A percentile compares a stretch with the other conserved stretches of the same genome.
Conservation (phyloP, 2,888 invertebrate species). For the Hypselothyrea guttata region DNA sequence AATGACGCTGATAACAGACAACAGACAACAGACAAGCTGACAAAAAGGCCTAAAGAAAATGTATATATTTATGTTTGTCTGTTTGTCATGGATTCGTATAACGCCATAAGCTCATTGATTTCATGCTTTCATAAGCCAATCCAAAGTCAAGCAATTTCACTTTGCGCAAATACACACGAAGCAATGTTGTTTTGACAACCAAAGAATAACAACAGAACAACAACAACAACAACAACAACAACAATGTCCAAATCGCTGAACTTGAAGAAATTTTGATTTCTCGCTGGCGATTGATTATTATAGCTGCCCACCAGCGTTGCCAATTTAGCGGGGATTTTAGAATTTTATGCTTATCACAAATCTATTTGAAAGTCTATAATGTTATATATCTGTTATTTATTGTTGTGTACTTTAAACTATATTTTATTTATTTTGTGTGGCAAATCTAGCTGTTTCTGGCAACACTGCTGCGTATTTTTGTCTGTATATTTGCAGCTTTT, state of each 20-base stretch:
- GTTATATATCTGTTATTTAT: no score
- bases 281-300: constrained; percentile 46
- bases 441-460: no score
- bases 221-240: constrained; percentile 11
- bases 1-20: constrained; percentile 4
- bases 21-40: not conserved
- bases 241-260: constrained; percentile 49
- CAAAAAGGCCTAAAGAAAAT: not conserved
- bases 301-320: no score
- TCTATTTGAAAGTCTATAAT: no score
- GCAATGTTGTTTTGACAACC: constrained; percentile 64
- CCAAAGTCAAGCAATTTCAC: constrained; percentile 43
- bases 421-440: no score
- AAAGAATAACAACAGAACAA: constrained; percentile 31
- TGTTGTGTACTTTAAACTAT: no score
- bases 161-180: constrained; percentile 42
- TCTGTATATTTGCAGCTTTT: not conserved
- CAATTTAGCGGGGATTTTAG: no score
- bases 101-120: constrained; percentile 9
- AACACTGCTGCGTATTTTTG: no score
- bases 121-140: constrained; percentile 27
- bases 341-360: no score
- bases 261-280: constrained; percentile 56
- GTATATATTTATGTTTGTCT: not conserved
- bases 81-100: not conserved